Conservation (phyloP, 2,888 invertebrate species). For the Zootermopsis nevadensis region DNA sequence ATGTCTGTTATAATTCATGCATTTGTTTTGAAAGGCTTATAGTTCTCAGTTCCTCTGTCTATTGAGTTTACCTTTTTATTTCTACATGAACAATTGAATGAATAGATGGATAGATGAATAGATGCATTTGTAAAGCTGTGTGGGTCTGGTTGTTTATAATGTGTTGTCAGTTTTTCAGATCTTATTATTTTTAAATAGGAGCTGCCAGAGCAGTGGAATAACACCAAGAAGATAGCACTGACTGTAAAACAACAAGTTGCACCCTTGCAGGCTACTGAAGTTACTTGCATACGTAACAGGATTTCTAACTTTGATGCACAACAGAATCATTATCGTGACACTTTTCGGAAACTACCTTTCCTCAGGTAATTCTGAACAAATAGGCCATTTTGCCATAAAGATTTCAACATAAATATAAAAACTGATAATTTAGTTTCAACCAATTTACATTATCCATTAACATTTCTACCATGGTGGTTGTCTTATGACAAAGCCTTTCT, state of each 20-base stretch:
- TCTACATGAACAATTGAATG: not conserved
- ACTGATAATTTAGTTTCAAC: too few relatives aligned
- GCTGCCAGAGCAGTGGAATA: constrained; percentile 95
- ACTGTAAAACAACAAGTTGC: constrained; percentile 95
- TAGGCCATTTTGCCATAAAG: too few relatives aligned
- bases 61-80: not conserved
- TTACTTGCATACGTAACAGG: constrained; percentile 88
- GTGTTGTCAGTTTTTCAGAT: not conserved
- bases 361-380: constrained; percentile 57
- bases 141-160: not conserved
- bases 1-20: too few relatives aligned
- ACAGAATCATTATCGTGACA: constrained; percentile 87
- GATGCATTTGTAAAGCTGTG: not conserved
- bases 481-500: too few relatives aligned
- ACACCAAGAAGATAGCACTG: constrained; percentile 90
- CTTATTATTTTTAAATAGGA: constrained; percentile 68
- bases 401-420: too few relatives aligned
- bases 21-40: too few relatives aligned
- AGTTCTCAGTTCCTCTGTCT: too few relatives aligned
- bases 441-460: too few relatives aligned
- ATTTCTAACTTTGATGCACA: constrained; percentile 87
- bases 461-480: too few relatives aligned
- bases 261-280: constrained; percentile 94
- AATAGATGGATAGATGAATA: not conserved
- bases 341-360: constrained; percentile 73